phyloP scores from a whole-genome alignment of 2,797 vertebrate species.

The Melanogrammus aeglefinus region DNA sequence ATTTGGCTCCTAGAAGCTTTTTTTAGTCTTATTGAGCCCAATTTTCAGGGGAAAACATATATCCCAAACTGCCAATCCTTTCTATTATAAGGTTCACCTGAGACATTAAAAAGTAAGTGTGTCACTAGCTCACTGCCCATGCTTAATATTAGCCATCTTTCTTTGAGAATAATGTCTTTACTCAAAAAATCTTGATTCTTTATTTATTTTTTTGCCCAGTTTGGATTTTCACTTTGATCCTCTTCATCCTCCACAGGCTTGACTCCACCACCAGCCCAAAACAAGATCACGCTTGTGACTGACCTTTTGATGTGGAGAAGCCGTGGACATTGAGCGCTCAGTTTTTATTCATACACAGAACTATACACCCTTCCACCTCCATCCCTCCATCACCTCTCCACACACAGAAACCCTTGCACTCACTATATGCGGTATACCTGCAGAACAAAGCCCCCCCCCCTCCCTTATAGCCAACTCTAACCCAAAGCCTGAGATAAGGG shows the following conservation, averaged over 20 bases:
- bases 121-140: background rate
- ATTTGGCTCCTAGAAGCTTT: too few relatives aligned
- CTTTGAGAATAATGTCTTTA: background rate
- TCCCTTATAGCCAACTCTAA: background rate
- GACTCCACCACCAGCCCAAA: slow-evolving; percentile 26
- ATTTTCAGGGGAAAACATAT: background rate
- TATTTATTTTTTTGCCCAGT: background rate
- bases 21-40: background rate
- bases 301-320: slow-evolving; percentile 50
- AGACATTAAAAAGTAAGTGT: background rate
- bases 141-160: background rate
- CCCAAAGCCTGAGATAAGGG: background rate
- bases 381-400: slow-evolving; percentile 16
- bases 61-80: background rate
- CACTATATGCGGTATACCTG: background rate
- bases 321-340: slow-evolving; percentile 29
- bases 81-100: background rate
- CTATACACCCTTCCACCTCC: slow-evolving; percentile 33
- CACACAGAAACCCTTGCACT: slow-evolving; percentile 11
- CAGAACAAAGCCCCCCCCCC: background rate
- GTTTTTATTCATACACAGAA: slow-evolving; percentile 34
- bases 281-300: slow-evolving; percentile 33
- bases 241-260: slow-evolving; percentile 52
- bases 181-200: background rate
- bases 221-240: background rate